Percentiles rank a stretch among this genome's conserved stretches.
These are phyloP conservation scores for Lochmaea capreae DNA, from an alignment of 2,888 invertebrate species.

Conservation along the genomic window DNA sequence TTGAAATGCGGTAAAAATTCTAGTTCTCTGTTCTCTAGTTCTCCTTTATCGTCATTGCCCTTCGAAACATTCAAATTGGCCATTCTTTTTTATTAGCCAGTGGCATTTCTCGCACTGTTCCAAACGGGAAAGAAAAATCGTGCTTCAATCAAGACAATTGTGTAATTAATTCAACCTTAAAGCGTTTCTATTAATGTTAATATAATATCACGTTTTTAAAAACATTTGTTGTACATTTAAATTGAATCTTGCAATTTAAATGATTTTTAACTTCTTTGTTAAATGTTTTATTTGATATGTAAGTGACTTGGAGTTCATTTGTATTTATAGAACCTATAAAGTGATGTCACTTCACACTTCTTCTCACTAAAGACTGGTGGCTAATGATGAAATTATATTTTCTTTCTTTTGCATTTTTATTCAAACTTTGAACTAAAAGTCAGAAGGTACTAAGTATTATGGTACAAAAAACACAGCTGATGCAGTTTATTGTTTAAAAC, in stretches of 20 bases:
- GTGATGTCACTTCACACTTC: too few species aligned
- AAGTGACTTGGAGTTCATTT: too few species aligned
- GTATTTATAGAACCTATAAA: too few species aligned
- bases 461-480: too few species aligned
- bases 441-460: too few species aligned
- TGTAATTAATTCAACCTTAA: not conserved
- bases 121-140: not conserved
- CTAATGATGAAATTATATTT: too few species aligned
- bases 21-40: conserved; percentile 29
- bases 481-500: too few species aligned
- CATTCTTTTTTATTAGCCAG: conserved; percentile 15
- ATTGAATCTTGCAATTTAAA: not conserved
- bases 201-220: not conserved
- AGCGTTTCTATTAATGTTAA: not conserved
- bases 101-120: conserved; percentile 1
- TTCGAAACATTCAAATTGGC: conserved; percentile 25
- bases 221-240: not conserved
- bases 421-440: too few species aligned
- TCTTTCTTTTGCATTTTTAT: too few species aligned
- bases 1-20: conserved; percentile 41
- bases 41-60: conserved; percentile 13
- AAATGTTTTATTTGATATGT: not conserved
- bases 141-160: not conserved
- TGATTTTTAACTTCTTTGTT: not conserved
- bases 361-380: too few species aligned